Evolutionary conservation across 2,113 vertebrate genomes (phyloP), one percentile per base, ranked within the genome.

Genomic region (Choloepus hoffmanni): DNA sequence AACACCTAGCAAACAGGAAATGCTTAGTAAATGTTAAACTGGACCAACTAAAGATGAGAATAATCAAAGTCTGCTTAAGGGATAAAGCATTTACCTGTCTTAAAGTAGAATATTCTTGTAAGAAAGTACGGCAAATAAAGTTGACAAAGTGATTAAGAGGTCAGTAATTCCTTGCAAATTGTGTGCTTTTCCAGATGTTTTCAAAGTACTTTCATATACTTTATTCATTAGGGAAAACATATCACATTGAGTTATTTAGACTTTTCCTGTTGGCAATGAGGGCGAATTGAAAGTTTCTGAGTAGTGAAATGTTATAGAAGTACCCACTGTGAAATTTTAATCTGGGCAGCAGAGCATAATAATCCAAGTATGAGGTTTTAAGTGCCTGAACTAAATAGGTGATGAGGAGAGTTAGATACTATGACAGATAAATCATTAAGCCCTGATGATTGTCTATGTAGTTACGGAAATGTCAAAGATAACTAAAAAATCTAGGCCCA

Each of bases 81-180:
- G 2, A 68, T 2, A 76, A 28, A 90, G 30, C 40, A 73, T 73
- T 77, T 40, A 40, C 19, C n/a, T 63, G 26, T 50, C 43, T 77
- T 63, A 53, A 55, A 70, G 68, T 45, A 4, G 45, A 77, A 36
- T 13, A 53, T 36, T 83, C 45, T 36, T 77, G 6, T 6, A 30
- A 95, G 33, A 7, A 91, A 83, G 24, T 73, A 72, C n/a, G 53
- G 26, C 63, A 94, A 70, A 91, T 36, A 87, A 77, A 94, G 21
- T 58, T 26, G 21, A 92, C 55, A 67, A 70, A 92, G 78, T 45
- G 55, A 63, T 62, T 8, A 78, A 73, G 40, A 33, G 23, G 70
- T 13, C 9, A 92, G 1, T 65, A 73, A 50, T 55, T 89, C 18
- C 63, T 88, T 79, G 28, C 45, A 73, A 89, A 90, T 12, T 67